Evolutionary conservation across 2,113 vertebrate species (phyloP), one percentile per base, ranked within the genome.

Genomic region (Menura novaehollandiae): DNA sequence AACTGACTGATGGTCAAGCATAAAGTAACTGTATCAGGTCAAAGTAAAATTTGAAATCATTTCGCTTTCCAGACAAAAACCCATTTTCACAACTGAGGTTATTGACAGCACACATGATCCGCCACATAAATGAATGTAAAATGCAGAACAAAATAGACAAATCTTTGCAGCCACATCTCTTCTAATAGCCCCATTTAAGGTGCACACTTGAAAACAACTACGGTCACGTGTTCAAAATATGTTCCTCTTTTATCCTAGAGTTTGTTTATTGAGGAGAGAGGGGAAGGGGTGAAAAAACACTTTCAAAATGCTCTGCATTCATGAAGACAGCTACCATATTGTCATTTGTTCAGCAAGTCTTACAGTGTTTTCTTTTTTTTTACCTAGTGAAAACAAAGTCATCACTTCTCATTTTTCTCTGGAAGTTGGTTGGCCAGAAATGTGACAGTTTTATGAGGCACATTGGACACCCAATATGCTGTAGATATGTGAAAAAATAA

Each of bases 51-150:
- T 83, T 79, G n/a, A 63, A n/a, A 67, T 91, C 6, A 85, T 92
- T 96, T 92, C 32, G 82, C 26, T 89, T 95, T 81, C 67, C 24
- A 17, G 30, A 63, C 39, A 73, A 94, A 91, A 86, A 49, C 74
- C 89, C 10, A 15, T 92, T 96, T 98, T 97, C 67, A 66, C 47
- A 89, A 35, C 53, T 85, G 37, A 87, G 27, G 16, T 85, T 97
- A 91, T 67, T 97, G 94, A 83, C 15, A 71, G 74, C 20, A 63
- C n/a, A 47, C 12, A 72, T 60, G 69, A 97, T 43, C 51, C 91
- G 64, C 71, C 68, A 77, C 90, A 89, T 51, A 93, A 92, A 96
- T 93, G 26, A 95, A 77, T 82, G 82, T 86, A 94, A 56, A 93
- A 63, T 49, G 24, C 26, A 47, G 66, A 97, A 94, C 20, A 89